Evolutionary conservation across 2,797 vertebrate genomes (phyloP).

Genomic region (Pantherophis alleghaniensis): DNA sequence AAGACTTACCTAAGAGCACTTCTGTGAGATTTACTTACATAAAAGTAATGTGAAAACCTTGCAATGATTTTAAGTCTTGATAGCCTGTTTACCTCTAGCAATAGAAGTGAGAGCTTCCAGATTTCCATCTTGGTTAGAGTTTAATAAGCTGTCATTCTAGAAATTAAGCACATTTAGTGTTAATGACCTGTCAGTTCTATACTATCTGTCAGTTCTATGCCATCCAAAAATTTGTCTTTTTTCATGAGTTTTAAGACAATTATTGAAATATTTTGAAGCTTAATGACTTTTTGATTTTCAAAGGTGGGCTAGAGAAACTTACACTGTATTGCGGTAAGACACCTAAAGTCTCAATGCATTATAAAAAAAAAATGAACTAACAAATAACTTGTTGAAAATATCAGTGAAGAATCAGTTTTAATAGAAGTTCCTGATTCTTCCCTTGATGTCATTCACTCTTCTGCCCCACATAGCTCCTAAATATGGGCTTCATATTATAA

Average conservation of each 20-base stretch:
- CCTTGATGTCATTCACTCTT: neutral
- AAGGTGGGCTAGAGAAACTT: neutral
- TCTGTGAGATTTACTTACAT: neutral
- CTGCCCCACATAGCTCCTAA: neutral
- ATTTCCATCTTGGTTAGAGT: neutral
- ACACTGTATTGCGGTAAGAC: neutral
- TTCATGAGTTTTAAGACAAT: neutral
- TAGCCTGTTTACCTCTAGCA: neutral
- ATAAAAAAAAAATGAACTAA: neutral
- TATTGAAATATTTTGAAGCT: neutral
- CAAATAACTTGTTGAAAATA: neutral
- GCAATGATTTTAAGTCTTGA: neutral
- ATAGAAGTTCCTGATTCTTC: neutral
- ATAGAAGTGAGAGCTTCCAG: neutral
- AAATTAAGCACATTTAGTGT: neutral
- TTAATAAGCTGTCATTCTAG: neutral
- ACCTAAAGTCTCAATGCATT: neutral
- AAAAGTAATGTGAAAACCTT: neutral
- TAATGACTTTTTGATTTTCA: neutral
- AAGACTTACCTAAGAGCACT: neutral
- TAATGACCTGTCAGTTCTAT: neutral
- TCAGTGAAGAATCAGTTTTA: neutral
- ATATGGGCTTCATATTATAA: neutral
- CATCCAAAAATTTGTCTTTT: neutral
- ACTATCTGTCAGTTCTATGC: neutral